Conservation (phyloP, 2,113 vertebrate genomes). For the Xiphophorus couchianus region DNA sequence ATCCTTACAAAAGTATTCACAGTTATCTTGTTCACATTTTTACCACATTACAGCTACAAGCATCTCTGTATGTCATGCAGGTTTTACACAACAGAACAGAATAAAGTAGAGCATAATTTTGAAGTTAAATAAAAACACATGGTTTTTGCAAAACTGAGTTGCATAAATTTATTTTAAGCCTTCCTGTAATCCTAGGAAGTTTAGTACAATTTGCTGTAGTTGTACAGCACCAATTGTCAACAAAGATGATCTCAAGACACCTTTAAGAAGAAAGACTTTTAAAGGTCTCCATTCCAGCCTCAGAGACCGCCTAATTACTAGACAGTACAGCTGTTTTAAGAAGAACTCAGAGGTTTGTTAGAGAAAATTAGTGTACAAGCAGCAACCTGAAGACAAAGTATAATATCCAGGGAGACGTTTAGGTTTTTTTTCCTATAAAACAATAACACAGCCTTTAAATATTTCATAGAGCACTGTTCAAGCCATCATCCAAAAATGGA, state of each 20-base stretch:
- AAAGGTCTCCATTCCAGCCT: neutral
- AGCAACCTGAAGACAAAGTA: neutral
- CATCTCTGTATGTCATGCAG: neutral
- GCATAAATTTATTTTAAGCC: neutral
- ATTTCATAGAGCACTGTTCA: neutral
- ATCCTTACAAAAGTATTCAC: neutral
- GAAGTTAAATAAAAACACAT: neutral
- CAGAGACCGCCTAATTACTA: neutral
- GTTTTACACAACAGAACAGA: neutral
- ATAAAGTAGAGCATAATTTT: neutral
- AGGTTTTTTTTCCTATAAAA: neutral
- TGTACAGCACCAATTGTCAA: neutral
- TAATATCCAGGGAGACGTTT: neutral
- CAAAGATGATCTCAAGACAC: neutral
- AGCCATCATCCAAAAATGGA: neutral
- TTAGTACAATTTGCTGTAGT: neutral
- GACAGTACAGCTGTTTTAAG: neutral
- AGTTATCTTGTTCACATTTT: neutral
- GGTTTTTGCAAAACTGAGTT: neutral
- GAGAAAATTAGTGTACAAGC: neutral
- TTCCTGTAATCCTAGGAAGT: neutral
- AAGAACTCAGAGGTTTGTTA: neutral
- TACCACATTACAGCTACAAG: neutral
- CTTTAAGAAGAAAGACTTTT: neutral
- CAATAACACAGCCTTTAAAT: neutral